Base-by-base conservation (phyloP, 2,888 invertebrate species). In the Drosophila monieri region DNA sequence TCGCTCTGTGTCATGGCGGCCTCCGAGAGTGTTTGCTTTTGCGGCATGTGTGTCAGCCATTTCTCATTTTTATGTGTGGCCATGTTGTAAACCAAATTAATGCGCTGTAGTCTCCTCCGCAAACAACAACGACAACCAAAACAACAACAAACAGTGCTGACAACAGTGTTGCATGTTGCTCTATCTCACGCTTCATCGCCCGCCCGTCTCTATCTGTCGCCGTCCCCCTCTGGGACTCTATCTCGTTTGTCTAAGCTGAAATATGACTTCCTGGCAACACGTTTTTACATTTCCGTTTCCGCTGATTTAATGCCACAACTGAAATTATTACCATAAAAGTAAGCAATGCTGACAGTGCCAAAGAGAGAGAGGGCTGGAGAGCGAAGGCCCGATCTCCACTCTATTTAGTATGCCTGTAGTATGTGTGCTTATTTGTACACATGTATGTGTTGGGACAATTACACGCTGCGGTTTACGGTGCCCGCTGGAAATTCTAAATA, bases 261-360 rank as follows among this genome's bases (percentile, higher is more conserved):
- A 85, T 78, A 84, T 87, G 83, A 85, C 79, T 87, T 84, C 87
- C 84, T 87, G 87, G 74, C 73, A 87, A 87, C 84, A 85, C 87
- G 77, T 87, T 84, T 84, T 87, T 87, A 84, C 81, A 84, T 84
- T 87, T 84, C 84, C 84, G 77, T 74, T 84, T 87, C 84, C 85
- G 84, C 53, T 80, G 71, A 74, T 74, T 74, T 73, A 73, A 74
- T 74, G 68, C 68, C 73, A 57, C 74, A 68, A 73, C 83, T 77
- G 76, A 87, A 84, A 84, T 85, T 77, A 87, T 84, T 81, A 78
- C 77, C 85, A 81, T 76, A 80, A 86, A 80, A 73, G 86, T 86
- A 76, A 84, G 76, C 74, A 77, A 65, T 51, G 64, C 35, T 60
- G 66, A 49, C 51, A 44, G 37, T 8, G 44, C 15, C 43, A 10